Conservation (phyloP, 2,113 vertebrate species). For the Hippocampus barbouri region DNA sequence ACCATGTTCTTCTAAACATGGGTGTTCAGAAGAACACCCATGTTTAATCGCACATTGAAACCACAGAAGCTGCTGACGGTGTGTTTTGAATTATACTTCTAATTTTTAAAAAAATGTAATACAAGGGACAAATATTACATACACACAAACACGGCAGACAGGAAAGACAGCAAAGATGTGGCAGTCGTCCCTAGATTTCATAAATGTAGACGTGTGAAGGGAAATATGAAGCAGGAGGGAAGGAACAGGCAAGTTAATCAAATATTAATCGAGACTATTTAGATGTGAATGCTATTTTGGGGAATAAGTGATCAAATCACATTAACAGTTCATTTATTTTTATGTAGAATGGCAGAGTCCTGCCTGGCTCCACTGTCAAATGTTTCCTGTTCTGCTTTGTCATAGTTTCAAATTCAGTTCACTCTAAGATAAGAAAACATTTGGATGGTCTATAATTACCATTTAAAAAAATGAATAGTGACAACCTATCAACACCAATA, state of each 20-base stretch:
- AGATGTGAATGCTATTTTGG: not conserved
- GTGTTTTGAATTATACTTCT: not conserved
- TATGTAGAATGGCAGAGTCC: not conserved
- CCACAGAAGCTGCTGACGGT: not conserved
- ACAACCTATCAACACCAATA: slow-evolving; percentile 2
- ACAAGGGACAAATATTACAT: not conserved
- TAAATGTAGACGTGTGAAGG: not conserved
- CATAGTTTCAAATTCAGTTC: not conserved
- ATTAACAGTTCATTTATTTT: not conserved
- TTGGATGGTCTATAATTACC: not conserved
- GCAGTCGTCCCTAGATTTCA: not conserved
- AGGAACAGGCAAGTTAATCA: not conserved
- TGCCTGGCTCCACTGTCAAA: not conserved
- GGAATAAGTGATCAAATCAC: not conserved
- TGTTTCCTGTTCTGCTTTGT: not conserved
- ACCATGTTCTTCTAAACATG: no score
- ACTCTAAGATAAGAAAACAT: not conserved
- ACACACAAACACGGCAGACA: not conserved
- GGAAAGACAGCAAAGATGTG: no score
- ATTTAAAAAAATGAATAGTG: not conserved
- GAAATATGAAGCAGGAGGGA: not conserved
- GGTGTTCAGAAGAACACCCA: no score
- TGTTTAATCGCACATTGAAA: no score
- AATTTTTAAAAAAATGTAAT: not conserved
- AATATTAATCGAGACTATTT: not conserved